Conservation (phyloP, 1,140 invertebrate species). For the roundworm (Caenorhabditis elegans) region DNA sequence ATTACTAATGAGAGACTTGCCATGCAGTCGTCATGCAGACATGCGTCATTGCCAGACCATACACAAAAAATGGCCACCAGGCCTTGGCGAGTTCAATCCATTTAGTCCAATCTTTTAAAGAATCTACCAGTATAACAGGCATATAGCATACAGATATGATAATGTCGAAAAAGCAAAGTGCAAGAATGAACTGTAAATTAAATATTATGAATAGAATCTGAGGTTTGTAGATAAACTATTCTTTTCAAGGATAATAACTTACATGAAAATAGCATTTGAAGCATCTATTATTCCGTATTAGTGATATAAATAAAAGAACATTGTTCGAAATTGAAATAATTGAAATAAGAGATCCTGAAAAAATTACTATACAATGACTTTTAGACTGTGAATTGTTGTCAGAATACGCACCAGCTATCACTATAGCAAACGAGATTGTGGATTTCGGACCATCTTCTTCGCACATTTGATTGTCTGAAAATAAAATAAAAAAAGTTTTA, state of each 20-base stretch:
- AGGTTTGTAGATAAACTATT: not conserved
- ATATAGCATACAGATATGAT: constrained; percentile 41
- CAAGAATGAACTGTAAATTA: constrained; percentile 34
- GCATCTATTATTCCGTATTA: constrained; percentile 7
- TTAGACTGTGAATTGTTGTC: not conserved
- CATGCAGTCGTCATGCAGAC: constrained; percentile 36
- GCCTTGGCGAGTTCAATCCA: constrained; percentile 29
- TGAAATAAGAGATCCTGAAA: constrained; percentile 32
- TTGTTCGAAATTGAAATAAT: constrained; percentile 28
- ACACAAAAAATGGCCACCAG: constrained; percentile 40
- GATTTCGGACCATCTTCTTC: constrained; percentile 29
- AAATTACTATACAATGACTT: not conserved
- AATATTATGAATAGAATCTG: not conserved
- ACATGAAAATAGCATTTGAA: constrained; percentile 38
- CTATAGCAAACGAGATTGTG: not conserved
- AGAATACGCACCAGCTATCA: not conserved
- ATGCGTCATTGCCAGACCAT: constrained; percentile 35
- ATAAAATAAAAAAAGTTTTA: not conserved
- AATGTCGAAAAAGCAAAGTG: constrained; percentile 36
- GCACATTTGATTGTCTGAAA: not conserved
- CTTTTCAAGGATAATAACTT: not conserved
- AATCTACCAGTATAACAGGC: constrained; percentile 38
- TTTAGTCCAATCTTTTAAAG: constrained; percentile 34
- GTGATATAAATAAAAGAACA: constrained; percentile 12
- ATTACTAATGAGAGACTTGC: not conserved